These are phyloP conservation scores for Meloe dianella DNA, from an alignment of 2,888 invertebrate genomes.

Conservation along the genomic window DNA sequence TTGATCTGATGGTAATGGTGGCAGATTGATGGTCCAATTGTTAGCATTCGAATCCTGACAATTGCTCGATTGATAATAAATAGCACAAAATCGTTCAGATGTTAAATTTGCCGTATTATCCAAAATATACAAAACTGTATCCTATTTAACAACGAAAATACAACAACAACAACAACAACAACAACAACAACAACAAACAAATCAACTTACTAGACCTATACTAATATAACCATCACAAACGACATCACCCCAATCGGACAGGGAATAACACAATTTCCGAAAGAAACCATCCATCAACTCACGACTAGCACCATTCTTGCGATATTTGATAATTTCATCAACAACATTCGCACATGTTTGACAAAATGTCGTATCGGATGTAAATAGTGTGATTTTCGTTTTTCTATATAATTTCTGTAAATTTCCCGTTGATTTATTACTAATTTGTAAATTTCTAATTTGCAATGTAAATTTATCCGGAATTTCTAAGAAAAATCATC, in stretches of 20 bases:
- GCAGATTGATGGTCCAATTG: slow-evolving; percentile 49
- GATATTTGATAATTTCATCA: slow-evolving; percentile 33
- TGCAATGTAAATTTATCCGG: not conserved
- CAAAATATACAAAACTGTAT: slow-evolving; percentile 67
- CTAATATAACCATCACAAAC: slow-evolving; percentile 42
- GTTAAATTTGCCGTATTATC: slow-evolving; percentile 63
- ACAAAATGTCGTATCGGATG: slow-evolving; percentile 14
- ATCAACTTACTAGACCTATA: slow-evolving; percentile 45
- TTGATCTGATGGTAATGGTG: slow-evolving; percentile 20
- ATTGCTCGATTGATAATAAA: slow-evolving; percentile 62
- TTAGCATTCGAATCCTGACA: slow-evolving; percentile 48
- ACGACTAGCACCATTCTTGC: slow-evolving; percentile 38
- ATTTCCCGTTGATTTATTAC: not conserved
- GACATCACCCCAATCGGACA: slow-evolving; percentile 36
- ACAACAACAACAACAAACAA: too few relatives aligned
- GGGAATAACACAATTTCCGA: slow-evolving; percentile 38
- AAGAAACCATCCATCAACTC: slow-evolving; percentile 37
- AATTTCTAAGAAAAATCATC: not conserved
- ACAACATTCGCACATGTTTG: slow-evolving; percentile 36
- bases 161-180: too few relatives aligned
- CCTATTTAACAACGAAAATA: too few relatives aligned
- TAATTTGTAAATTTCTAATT: not conserved
- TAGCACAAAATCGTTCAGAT: slow-evolving; percentile 64
- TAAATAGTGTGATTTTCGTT: not conserved
- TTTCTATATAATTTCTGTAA: not conserved